Conservation (phyloP, 1,140 invertebrate species). For the Lepidostoma basale region DNA sequence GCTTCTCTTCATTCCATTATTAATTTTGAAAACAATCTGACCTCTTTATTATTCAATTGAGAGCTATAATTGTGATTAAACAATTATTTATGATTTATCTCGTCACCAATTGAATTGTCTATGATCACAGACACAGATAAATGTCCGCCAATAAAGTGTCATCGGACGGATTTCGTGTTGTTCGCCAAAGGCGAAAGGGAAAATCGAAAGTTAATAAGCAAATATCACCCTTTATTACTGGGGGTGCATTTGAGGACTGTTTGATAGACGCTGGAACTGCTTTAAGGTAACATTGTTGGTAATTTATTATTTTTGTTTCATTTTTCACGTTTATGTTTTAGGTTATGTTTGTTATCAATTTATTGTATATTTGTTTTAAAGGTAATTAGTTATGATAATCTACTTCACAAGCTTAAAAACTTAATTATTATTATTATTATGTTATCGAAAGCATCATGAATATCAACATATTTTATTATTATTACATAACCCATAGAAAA, state of each 20-base stretch:
- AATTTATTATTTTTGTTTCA: not conserved
- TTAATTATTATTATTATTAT: too few species aligned
- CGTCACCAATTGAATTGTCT: too few species aligned
- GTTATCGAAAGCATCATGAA: too few species aligned
- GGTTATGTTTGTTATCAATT: not conserved
- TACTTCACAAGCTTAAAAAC: not conserved
- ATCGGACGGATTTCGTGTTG: conserved; percentile 27
- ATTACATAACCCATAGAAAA: too few species aligned
- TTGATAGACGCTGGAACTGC: conserved; percentile 19
- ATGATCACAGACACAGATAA: too few species aligned
- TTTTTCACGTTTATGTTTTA: conserved; percentile 8
- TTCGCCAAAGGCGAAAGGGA: conserved; percentile 32
- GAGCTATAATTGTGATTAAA: too few species aligned
- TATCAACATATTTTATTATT: too few species aligned
- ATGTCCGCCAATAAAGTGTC: conserved; percentile 14
- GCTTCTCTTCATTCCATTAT: too few species aligned
- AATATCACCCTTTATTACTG: conserved; percentile 20
- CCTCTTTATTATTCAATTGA: too few species aligned
- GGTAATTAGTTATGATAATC: not conserved
- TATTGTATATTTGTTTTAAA: not conserved
- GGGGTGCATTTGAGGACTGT: conserved; percentile 11
- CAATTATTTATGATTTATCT: too few species aligned
- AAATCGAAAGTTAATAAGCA: conserved; percentile 27
- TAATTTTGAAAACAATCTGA: too few species aligned
- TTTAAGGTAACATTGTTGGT: conserved; percentile 28